A percentile compares a stretch with the other conserved stretches of the same genome.
Conservation (phyloP, 2,797 vertebrate species). For the Coccyzus lansbergi region DNA sequence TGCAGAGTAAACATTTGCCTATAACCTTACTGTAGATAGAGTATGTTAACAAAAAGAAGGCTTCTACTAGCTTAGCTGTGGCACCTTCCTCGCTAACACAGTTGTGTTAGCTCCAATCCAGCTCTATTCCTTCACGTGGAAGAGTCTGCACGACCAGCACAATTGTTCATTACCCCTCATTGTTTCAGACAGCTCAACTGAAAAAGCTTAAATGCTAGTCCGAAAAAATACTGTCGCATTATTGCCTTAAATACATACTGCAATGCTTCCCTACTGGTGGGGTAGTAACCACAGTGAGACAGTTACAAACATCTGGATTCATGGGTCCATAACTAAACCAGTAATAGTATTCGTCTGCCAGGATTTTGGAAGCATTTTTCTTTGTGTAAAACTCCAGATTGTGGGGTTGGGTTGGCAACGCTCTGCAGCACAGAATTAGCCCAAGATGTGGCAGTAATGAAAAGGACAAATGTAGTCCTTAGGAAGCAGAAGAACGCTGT, state of each 20-base stretch:
- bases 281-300: conserved; percentile 35
- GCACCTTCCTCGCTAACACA: not conserved
- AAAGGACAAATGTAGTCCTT: not conserved
- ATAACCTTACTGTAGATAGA: conserved; percentile 45
- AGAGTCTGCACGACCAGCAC: not conserved
- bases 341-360: not conserved
- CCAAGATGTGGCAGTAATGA: conserved; percentile 40
- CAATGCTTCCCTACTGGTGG: conserved; percentile 10
- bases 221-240: conserved; percentile 25
- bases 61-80: conserved; percentile 6
- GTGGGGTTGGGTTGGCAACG: not conserved
- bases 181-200: conserved; percentile 35
- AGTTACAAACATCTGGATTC: conserved; percentile 54
- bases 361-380: conserved; percentile 29
- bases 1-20: conserved; percentile 65
- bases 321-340: conserved; percentile 12
- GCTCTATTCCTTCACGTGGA: not conserved
- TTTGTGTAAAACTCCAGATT: conserved; percentile 29
- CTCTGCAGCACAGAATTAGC: not conserved
- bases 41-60: conserved; percentile 46
- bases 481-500: not conserved
- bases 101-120: not conserved
- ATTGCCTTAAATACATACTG: conserved; percentile 21
- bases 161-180: not conserved
- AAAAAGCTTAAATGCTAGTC: conserved; percentile 27